These are phyloP conservation scores for Siderastrea siderea DNA, from an alignment of 92 coral and sea anemone species.

Conservation along the genomic window DNA sequence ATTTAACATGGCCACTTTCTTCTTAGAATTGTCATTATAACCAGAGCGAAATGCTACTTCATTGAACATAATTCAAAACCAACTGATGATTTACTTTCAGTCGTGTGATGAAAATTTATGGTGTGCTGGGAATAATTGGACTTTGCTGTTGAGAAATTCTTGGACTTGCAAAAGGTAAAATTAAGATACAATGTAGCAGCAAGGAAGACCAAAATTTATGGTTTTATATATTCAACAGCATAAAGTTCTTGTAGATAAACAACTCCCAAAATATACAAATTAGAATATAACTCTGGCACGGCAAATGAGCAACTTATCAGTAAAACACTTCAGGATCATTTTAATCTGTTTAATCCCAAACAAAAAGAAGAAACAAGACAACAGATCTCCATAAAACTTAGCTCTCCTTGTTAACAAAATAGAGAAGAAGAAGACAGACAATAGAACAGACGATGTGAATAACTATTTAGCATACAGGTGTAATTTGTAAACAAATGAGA, in stretches of 20 bases:
- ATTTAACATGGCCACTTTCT: neutral
- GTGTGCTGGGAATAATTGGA: neutral
- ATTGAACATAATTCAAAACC: neutral
- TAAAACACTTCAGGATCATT: neutral
- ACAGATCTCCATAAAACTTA: constrained; percentile 16
- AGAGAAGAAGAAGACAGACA: constrained; percentile 18
- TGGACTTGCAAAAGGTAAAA: too few species aligned
- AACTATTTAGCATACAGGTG: constrained; percentile 44
- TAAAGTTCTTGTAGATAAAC: neutral
- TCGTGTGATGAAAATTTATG: neutral
- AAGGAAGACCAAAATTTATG: too few species aligned
- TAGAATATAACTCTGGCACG: neutral
- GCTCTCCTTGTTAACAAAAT: constrained; percentile 27
- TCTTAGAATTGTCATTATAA: too few species aligned
- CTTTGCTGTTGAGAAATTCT: neutral
- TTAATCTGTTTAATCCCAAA: constrained; percentile 6
- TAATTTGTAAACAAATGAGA: constrained; percentile 15
- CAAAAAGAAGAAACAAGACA: neutral
- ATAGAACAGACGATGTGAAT: constrained; percentile 14
- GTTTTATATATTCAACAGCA: neutral
- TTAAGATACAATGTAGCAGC: too few species aligned
- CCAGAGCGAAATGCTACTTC: neutral
- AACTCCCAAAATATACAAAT: neutral
- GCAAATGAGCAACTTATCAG: neutral
- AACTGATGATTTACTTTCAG: too few species aligned